Percentiles rank a stretch among this genome's conserved stretches.
phyloP scores from a whole-genome alignment of 2,797 vertebrate species.

The Graptemys geographica region DNA sequence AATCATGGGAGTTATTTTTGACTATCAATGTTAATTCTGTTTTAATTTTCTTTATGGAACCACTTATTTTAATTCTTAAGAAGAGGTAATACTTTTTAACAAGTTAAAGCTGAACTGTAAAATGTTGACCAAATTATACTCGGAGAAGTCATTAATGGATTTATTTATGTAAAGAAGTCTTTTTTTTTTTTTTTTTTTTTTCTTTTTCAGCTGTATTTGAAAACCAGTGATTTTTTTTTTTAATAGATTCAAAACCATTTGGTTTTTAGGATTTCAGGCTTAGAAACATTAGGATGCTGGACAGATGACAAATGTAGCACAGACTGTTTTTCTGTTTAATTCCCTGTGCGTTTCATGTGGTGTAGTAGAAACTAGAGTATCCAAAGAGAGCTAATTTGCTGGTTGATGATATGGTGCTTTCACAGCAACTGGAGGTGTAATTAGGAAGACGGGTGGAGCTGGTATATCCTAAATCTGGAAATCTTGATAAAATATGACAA shows the following conservation, averaged over 20 bases:
- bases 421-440: background rate
- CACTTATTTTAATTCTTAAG: conserved; percentile 72
- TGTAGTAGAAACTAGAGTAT: background rate
- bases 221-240: background rate
- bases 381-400: background rate
- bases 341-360: background rate
- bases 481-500: background rate
- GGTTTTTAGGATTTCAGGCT: background rate
- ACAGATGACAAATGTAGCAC: background rate
- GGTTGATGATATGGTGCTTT: background rate
- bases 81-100: conserved; percentile 65
- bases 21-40: conserved; percentile 68
- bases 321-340: background rate
- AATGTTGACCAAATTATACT: background rate
- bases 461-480: background rate
- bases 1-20: conserved; percentile 73
- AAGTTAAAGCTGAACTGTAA: conserved; percentile 33
- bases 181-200: background rate
- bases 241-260: background rate
- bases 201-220: background rate
- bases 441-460: background rate
- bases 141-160: background rate
- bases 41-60: conserved; percentile 74
- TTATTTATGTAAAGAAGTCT: conserved; percentile 1
- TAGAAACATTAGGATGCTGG: background rate